Evolutionary conservation across 1,140 invertebrate genomes (phyloP), one percentile per base, ranked within the genome.

Genomic region (Atta colombica): DNA sequence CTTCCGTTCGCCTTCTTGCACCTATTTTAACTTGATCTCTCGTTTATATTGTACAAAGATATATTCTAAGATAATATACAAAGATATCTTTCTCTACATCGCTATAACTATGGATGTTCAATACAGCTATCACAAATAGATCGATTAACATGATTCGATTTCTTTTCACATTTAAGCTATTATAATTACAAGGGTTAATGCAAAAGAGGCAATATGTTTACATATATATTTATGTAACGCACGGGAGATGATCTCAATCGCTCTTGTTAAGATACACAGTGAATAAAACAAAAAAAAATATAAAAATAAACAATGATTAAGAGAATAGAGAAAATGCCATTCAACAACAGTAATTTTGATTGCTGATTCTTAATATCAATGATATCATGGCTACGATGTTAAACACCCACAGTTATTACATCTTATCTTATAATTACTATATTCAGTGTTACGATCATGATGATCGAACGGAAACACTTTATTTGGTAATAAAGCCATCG

Each of bases 321-420:
- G 25, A 45, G 16, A 71, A 81, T 28, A 81, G 31, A 71, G 35
- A 78, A 74, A 84, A 84, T 74, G 21, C 18, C 39, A 14, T 74
- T 75, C 10, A 4, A 39, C 69, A 72, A 74, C 68, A 74, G 25
- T 53, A 77, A 88, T 90, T 88, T 90, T 88, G 89, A 90, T 90
- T 88, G 45, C 69, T 80, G 45, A 69, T 86, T 65, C 63, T 80
- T 69, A 61, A 81, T 61, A 85, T 18, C 49, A 78, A 18, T 65
- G 45, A 71, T 84, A 53, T 78, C 61, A 80, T 87, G 31, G 61
- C 51, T 90, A 85, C 53, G 66, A 88, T 51, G 66, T 91, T 85
- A 90, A 91, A 90, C 89, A 90, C 87, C 87, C 78, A 87, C 85
- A 90, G 90, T 87, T 85, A 84, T 61, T 92, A 89, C 84, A 85